Base-by-base conservation (phyloP, 2,113 vertebrate genomes). In the Aleadryas rufinucha region DNA sequence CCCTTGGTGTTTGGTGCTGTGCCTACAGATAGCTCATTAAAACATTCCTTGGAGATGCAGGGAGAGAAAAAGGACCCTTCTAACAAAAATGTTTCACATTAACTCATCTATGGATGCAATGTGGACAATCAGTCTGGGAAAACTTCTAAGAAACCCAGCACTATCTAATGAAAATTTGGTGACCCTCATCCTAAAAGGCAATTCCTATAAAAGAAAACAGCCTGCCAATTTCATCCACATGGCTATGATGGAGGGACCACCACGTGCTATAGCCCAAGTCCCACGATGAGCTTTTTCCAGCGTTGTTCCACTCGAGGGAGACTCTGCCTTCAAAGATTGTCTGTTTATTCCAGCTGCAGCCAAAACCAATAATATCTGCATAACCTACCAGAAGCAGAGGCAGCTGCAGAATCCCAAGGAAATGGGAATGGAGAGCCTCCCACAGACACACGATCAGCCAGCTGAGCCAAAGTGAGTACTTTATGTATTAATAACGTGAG, bases 401-500 rank as follows among this genome's bases (percentile, higher is more conserved):
- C 60, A 89, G 97, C 74, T 47, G 53, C 64, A 13, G 3, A 15
- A 37, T 65, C 95, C 93, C 82, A 81, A 78, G 8, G 31, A 39
- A 50, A 81, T 19, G 52, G 41, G 47, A 84, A 96, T 19, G 14
- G 91, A 95, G 19, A 83, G 64, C 27, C 53, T 93, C 83, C 87
- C 90, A 33, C 80, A 79, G 70, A 70, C 6, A 93, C 63, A 26
- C 0, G 0, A 53, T 20, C 20, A 80, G 68, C 63, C 44, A 79
- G 23, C 0, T 28, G 33, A 70, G 49, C 50, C 81, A 81, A 52
- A 70, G 27, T 16, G 37, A 89, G 41, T 26, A 77, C 31, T 93
- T 71, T 24, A 61, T 13, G 5, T 16, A 69, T 14, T 37, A 85
- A 52, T 16, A 22, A 16, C 0, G 1, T 1, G 2, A 44, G 27